Evolutionary conservation across 2,888 invertebrate genomes (phyloP).

Genomic region (Ornithoptera alexandrae): DNA sequence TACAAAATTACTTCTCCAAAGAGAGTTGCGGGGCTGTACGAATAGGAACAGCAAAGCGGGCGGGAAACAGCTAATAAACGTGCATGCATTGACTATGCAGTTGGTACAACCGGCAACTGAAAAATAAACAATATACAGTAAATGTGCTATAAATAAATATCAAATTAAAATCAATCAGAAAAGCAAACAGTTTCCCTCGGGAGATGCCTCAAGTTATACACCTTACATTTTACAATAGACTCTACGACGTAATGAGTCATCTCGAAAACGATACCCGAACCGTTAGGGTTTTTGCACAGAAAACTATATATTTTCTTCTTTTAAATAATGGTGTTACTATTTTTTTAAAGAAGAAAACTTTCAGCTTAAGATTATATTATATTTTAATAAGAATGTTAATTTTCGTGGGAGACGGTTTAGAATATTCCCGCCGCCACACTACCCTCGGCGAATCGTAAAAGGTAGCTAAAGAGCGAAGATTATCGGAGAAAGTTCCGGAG

Average conservation of each 20-base stretch:
- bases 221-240: slow-evolving; percentile 39
- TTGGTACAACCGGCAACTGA: background rate
- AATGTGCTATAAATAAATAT: slow-evolving; percentile 44
- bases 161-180: slow-evolving; percentile 50
- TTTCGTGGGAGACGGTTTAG: too few species aligned
- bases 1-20: too few species aligned
- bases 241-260: slow-evolving; percentile 42
- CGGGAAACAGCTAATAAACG: too few species aligned
- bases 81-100: background rate
- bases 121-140: slow-evolving; percentile 28
- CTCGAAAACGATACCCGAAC: slow-evolving; percentile 41
- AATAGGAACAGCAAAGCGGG: too few species aligned
- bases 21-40: too few species aligned
- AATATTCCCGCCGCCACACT: too few species aligned
- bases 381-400: too few species aligned
- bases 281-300: slow-evolving; percentile 50
- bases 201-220: slow-evolving; percentile 47
- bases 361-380: background rate
- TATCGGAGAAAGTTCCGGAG: too few species aligned
- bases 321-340: background rate
- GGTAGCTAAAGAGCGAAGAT: too few species aligned
- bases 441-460: too few species aligned
- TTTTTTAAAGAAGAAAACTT: background rate
- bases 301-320: too few species aligned
- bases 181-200: slow-evolving; percentile 51